Evolutionary conservation across 2,797 vertebrate species (phyloP).

Genomic region (Austrolebias charrua): DNA sequence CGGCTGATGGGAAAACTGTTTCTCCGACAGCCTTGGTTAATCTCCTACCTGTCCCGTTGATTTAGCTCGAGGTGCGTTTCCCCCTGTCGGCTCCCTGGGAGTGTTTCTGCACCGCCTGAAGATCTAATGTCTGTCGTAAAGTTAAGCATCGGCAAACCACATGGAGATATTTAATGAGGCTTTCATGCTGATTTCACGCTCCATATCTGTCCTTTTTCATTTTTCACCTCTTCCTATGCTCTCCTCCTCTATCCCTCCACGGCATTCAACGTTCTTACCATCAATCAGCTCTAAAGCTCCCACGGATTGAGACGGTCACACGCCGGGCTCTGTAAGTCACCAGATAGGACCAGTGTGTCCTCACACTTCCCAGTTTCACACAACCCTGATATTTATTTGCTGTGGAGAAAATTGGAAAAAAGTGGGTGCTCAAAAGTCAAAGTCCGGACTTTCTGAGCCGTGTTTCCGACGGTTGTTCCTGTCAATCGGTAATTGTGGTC

Average conservation of each 20-base stretch:
- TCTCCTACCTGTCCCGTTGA: slow-evolving; percentile 61
- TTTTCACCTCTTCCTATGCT: slow-evolving; percentile 15
- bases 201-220: slow-evolving; percentile 28
- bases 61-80: slow-evolving; percentile 51
- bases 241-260: slow-evolving; percentile 25
- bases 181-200: slow-evolving; percentile 51
- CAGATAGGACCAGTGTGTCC: slow-evolving; percentile 61
- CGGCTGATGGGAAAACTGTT: slow-evolving; percentile 23
- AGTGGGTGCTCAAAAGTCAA: slow-evolving; percentile 36
- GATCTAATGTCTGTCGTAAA: slow-evolving; percentile 59
- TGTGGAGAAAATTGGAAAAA: slow-evolving; percentile 63
- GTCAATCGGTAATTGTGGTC: slow-evolving; percentile 45
- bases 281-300: slow-evolving; percentile 59
- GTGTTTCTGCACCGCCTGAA: slow-evolving; percentile 30
- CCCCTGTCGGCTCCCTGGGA: slow-evolving; percentile 20
- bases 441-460: slow-evolving; percentile 41
- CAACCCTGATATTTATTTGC: slow-evolving; percentile 58
- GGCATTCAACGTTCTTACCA: slow-evolving; percentile 48
- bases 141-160: slow-evolving; percentile 52
- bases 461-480: slow-evolving; percentile 34
- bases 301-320: slow-evolving; percentile 58
- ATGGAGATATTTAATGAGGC: slow-evolving; percentile 62
- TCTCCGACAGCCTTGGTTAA: slow-evolving; percentile 37
- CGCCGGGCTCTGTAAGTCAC: slow-evolving; percentile 58
- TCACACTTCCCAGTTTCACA: slow-evolving; percentile 54